Percentiles rank a stretch among this genome's conserved stretches.
phyloP scores from a whole-genome alignment of 2,797 vertebrate genomes.

The Varecia variegata region DNA sequence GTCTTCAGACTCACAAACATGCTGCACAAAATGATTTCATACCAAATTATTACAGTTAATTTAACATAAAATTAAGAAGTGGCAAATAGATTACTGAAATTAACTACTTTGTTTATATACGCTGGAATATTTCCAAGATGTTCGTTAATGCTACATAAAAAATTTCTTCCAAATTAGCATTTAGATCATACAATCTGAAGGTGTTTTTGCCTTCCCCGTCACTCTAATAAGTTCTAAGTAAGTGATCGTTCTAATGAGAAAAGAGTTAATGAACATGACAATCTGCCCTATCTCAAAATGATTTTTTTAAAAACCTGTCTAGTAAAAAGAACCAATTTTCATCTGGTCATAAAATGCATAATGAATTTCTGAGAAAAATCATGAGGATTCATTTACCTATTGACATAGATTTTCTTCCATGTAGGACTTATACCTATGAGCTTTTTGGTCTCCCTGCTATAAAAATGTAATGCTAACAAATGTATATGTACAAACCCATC shows the following conservation, averaged over 20 bases:
- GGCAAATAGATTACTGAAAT: not conserved
- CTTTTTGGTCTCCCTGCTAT: not conserved
- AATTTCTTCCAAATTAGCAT: conserved; percentile 44
- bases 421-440: not conserved
- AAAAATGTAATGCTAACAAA: conserved; percentile 45
- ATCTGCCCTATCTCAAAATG: not conserved
- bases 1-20: conserved; percentile 97
- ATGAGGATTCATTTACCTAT: conserved; percentile 47
- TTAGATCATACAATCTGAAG: not conserved
- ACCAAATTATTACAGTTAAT: conserved; percentile 48
- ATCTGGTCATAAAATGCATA: not conserved
- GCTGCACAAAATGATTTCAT: conserved; percentile 85
- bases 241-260: conserved; percentile 14
- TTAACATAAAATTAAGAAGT: conserved; percentile 27
- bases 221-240: conserved; percentile 28
- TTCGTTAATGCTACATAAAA: conserved; percentile 1
- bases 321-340: conserved; percentile 35
- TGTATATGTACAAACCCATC: conserved; percentile 26
- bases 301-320: not conserved
- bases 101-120: not conserved
- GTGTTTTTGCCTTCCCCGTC: not conserved
- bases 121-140: not conserved
- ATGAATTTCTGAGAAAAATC: conserved; percentile 37
- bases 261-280: conserved; percentile 32
- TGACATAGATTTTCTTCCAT: conserved; percentile 18